A percentile compares a stretch with the other conserved stretches of the same genome.
Conservation (phyloP, 2,888 invertebrate species). For the Noctuana brunneofusca region DNA sequence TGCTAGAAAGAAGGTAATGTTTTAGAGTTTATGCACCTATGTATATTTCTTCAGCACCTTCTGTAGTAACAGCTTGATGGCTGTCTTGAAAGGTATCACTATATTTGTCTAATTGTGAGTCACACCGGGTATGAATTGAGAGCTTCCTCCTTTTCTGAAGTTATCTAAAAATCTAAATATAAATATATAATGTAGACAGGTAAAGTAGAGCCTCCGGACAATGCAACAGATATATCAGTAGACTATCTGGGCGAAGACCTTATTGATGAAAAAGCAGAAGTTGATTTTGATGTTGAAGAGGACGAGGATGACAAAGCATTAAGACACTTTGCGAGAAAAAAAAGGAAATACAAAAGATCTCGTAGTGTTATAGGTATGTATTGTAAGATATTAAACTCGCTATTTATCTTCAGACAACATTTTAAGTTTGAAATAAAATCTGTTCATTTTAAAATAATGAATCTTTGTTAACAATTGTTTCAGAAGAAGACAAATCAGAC, state of each 20-base stretch:
- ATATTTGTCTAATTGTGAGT: no score
- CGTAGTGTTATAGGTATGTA: conserved; percentile 38
- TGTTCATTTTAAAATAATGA: no score
- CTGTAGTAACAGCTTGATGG: no score
- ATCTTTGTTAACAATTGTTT: no score
- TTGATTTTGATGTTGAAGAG: conserved; percentile 39
- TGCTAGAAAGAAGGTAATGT: background rate
- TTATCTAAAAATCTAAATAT: no score
- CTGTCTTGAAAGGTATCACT: no score
- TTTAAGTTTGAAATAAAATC: no score
- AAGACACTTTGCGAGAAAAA: conserved; percentile 36
- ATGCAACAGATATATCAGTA: conserved; percentile 33
- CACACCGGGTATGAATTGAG: no score
- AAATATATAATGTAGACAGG: conserved; percentile 36
- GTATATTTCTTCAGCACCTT: no score
- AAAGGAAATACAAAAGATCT: conserved; percentile 41
- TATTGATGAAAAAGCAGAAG: conserved; percentile 33
- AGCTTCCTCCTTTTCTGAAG: no score
- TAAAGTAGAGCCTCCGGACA: conserved; percentile 41
- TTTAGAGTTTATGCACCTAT: no score
- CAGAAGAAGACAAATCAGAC: conserved; percentile 42
- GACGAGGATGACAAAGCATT: conserved; percentile 41
- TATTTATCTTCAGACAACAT: background rate
- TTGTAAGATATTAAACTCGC: background rate
- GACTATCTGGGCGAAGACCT: conserved; percentile 38